Evolutionary conservation across 1,140 invertebrate genomes (phyloP).

Genomic region (Formica selysi): DNA sequence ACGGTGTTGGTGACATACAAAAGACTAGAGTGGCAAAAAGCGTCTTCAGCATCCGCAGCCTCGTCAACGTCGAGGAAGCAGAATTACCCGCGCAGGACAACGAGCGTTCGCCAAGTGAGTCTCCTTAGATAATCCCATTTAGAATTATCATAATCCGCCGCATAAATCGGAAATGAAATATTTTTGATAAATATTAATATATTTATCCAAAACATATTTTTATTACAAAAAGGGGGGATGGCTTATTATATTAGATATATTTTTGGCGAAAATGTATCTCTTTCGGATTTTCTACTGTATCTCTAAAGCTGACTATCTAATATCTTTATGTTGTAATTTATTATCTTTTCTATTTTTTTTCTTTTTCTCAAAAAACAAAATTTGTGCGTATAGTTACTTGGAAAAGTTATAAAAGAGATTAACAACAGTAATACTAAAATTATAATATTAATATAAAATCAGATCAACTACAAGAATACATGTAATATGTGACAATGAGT

Average conservation of each 20-base stretch:
- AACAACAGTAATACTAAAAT: not conserved
- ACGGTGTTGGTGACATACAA: slow-evolving; percentile 80
- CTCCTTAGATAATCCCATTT: not conserved
- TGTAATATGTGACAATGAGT: slow-evolving; percentile 4
- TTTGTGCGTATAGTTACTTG: no score
- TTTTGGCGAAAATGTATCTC: not conserved
- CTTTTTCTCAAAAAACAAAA: not conserved
- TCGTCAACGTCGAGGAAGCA: slow-evolving; percentile 87
- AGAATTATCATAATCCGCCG: not conserved
- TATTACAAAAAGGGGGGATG: no score
- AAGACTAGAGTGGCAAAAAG: slow-evolving; percentile 87
- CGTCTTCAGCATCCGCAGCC: slow-evolving; percentile 87
- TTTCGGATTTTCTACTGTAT: not conserved
- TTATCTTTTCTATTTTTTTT: not conserved
- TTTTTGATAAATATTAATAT: not conserved
- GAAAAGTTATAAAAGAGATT: not conserved
- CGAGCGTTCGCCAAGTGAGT: slow-evolving; percentile 73
- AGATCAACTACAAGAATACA: not conserved
- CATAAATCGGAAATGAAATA: not conserved
- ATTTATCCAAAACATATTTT: no score
- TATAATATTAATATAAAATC: not conserved
- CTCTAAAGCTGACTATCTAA: not conserved
- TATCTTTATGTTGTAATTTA: not conserved
- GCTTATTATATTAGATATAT: no score
- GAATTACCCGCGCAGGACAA: slow-evolving; percentile 69